Evolutionary conservation across 2,888 invertebrate species (phyloP), one percentile per base, ranked within the genome.

Genomic region (Tinea trinotella): DNA sequence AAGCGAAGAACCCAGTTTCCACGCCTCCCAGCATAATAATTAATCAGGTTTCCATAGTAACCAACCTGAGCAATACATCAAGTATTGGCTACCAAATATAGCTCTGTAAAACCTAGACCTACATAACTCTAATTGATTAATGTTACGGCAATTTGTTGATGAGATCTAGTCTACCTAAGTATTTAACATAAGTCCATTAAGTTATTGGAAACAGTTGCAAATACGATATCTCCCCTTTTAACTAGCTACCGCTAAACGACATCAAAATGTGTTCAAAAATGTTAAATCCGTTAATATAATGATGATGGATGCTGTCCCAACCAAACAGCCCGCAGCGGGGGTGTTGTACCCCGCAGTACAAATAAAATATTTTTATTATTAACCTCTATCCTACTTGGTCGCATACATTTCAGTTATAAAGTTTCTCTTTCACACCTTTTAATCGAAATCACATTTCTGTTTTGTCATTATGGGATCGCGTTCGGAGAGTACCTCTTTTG

Each of bases 371-470:
- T 84, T 81, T 84, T 85, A 84, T 84, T 85, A 84, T 83, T 85
- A 84, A 74, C 67, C 65, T 66, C 68, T 63, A 61, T 82, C 81
- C 68, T 70, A 65, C 65, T 83, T 75, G 60, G 73, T 67, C 78
- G 62, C 65, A 66, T 64, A 57, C 59, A 56, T 59, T 58, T 61
- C 59, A 59, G 67, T 61, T 64, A 76, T 74, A 62, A 59, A 57
- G 66, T 64, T 64, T 74, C 73, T 65, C 74, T 61, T 67, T 83
- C 74, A 58, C 74, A 70, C 79, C 61, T 66, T 81, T 81, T 81
- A 82, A 84, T 85, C 85, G 84, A 83, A 83, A 85, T 83, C 77
- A 84, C 83, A 84, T 85, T 85, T 85, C 84, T 84, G 82, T 84
- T 83, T 84, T 83, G 85, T 85, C 84, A 85, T 85, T 85, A 84